phyloP scores from a whole-genome alignment of 2,888 invertebrate species.

The Cybosia mesomella region DNA sequence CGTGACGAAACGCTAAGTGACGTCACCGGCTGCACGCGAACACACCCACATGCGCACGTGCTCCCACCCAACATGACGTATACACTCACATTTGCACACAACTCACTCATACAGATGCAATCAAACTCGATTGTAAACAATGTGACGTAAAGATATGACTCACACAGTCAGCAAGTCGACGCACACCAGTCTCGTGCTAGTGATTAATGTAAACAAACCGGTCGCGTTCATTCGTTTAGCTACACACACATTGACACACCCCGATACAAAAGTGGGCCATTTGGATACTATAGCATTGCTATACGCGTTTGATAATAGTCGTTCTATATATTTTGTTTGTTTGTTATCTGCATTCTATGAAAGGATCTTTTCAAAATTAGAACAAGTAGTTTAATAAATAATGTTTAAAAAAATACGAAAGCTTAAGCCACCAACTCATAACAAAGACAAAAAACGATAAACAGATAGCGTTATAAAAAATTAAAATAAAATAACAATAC shows the following conservation, averaged over 20 bases:
- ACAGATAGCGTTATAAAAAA: constrained; percentile 70
- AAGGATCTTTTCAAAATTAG: constrained; percentile 25
- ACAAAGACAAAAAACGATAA: constrained; percentile 76
- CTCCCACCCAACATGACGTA: constrained; percentile 70
- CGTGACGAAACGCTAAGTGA: constrained; percentile 76
- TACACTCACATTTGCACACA: constrained; percentile 57
- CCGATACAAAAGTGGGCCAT: constrained; percentile 76
- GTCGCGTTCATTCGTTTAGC: constrained; percentile 52
- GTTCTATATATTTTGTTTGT: constrained; percentile 37
- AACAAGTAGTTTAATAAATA: constrained; percentile 25
- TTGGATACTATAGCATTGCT: constrained; percentile 55
- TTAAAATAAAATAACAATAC: constrained; percentile 78
- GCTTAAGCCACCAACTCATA: constrained; percentile 65
- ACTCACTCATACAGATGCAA: constrained; percentile 55
- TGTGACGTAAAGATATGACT: constrained; percentile 81
- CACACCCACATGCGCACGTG: constrained; percentile 82
- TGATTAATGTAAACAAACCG: constrained; percentile 85
- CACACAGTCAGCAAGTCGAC: constrained; percentile 68
- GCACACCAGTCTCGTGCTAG: constrained; percentile 64
- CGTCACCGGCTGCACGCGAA: constrained; percentile 81
- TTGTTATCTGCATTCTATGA: constrained; percentile 19
- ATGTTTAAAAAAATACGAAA: constrained; percentile 45
- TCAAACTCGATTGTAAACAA: constrained; percentile 77
- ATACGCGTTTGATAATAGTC: constrained; percentile 32
- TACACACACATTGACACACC: constrained; percentile 56